These are phyloP conservation scores for Sarcophilus harrisii DNA, from an alignment of 2,797 vertebrate species.

Conservation along the genomic window DNA sequence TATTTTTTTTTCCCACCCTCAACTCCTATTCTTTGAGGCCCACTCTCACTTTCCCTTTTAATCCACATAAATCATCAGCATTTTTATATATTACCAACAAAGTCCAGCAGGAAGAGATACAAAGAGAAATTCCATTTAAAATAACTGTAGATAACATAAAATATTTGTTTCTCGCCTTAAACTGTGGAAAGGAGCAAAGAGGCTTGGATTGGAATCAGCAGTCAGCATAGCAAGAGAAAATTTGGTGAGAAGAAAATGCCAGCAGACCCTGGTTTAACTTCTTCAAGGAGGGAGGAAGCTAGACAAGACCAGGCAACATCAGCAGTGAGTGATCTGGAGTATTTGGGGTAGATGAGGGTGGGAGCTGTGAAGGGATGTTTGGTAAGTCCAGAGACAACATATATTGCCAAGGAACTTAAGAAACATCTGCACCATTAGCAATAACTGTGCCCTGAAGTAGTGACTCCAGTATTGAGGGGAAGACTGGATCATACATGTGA, in stretches of 20 bases:
- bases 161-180: not conserved
- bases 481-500: not conserved
- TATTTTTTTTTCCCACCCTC: not conserved
- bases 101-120: too few relatives aligned
- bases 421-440: not conserved
- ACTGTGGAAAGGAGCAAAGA: not conserved
- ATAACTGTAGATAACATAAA: too few relatives aligned
- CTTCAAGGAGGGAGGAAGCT: not conserved
- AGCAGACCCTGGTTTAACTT: not conserved
- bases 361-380: not conserved
- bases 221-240: not conserved
- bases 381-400: not conserved
- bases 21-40: not conserved
- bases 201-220: not conserved
- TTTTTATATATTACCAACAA: too few relatives aligned
- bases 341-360: not conserved
- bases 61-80: too few relatives aligned
- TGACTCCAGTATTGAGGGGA: not conserved
- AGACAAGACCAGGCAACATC: not conserved
- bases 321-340: not conserved
- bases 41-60: not conserved
- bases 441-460: not conserved
- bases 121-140: too few relatives aligned
- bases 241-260: not conserved
- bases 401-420: not conserved